Evolutionary conservation across 2,888 invertebrate genomes (phyloP).

Genomic region (Andrena chrysosceles): DNA sequence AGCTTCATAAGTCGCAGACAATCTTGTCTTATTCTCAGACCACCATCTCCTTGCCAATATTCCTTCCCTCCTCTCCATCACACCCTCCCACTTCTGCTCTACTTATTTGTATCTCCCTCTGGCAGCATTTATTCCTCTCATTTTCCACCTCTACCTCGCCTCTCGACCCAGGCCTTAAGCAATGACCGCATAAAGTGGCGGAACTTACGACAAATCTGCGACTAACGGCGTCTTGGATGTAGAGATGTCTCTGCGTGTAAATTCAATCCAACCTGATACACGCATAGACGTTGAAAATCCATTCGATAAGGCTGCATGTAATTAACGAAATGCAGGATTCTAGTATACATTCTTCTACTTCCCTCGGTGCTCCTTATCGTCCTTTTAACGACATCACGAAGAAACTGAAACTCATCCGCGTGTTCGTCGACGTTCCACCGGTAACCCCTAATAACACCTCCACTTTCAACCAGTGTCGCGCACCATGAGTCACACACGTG

Average conservation of each 20-base stretch:
- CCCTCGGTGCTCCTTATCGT: no score
- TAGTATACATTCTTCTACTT: neutral
- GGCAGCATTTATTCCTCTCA: constrained; percentile 23
- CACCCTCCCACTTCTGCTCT: neutral
- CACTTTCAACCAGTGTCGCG: neutral
- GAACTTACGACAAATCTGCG: constrained; percentile 13
- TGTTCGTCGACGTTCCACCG: neutral
- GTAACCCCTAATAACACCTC: neutral
- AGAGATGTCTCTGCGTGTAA: neutral
- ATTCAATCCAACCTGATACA: neutral
- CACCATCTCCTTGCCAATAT: constrained; percentile 12
- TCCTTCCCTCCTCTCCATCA: neutral
- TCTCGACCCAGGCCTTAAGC: neutral
- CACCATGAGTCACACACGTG: constrained; percentile 1
- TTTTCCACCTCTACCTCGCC: neutral
- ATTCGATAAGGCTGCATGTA: neutral
- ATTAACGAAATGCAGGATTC: no score
- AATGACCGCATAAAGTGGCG: neutral
- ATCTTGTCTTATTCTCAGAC: constrained; percentile 17
- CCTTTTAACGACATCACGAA: no score
- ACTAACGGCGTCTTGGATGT: neutral
- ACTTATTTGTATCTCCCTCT: constrained; percentile 25
- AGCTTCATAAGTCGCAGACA: constrained; percentile 24
- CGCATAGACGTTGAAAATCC: no score
- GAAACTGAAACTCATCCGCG: no score